Base-by-base conservation (phyloP, 2,888 invertebrate genomes). In the Platynereis dumerilii region DNA sequence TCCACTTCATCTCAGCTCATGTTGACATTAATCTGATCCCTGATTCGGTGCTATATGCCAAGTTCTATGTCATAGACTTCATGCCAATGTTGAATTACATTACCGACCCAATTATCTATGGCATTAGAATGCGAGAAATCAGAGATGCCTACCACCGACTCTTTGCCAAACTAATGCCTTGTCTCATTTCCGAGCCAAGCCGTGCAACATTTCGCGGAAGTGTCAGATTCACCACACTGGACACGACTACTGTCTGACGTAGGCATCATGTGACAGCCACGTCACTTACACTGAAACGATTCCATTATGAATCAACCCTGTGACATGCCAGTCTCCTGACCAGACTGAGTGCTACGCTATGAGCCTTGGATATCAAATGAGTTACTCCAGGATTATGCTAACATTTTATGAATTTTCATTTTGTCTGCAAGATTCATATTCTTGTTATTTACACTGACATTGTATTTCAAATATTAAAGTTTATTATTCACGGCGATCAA, bases 61-160 rank as follows among this genome's bases (percentile, higher is more conserved):
- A 74, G 60, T 71, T 74, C 62, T 74, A 72, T 64, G 20, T 69
- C 24, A 64, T 74, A 22, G 74, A 74, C 60, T 69, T 74, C 61
- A 61, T 74, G 57, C 74, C 74, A 7, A 66, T 74, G 67, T 48
- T 72, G 26, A 72, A 62, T 39, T 74, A 71, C 56, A 29, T 74
- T 29, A 69, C 69, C 12, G 73, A 74, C 48, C 74, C 74, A 0
- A 65, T 74, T 29, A 67, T 74, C 45, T 74, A 74, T 44, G 74
- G 74, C 22, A 69, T 74, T n/a, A 69, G 74, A 26, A 74, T 74
- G 68, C 64, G 69, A 12, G 69, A 72, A 58, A 70, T 74, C 12
- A 63, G 74, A 10, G 24, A 28, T 20, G 70, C 58, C n/a, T 74
- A 74, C 55, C 58, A 58, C 29, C 60, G 71, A 2, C 65, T 74